These are phyloP conservation scores for Patella caerulea DNA, from an alignment of 2,888 invertebrate genomes.

Conservation along the genomic window DNA sequence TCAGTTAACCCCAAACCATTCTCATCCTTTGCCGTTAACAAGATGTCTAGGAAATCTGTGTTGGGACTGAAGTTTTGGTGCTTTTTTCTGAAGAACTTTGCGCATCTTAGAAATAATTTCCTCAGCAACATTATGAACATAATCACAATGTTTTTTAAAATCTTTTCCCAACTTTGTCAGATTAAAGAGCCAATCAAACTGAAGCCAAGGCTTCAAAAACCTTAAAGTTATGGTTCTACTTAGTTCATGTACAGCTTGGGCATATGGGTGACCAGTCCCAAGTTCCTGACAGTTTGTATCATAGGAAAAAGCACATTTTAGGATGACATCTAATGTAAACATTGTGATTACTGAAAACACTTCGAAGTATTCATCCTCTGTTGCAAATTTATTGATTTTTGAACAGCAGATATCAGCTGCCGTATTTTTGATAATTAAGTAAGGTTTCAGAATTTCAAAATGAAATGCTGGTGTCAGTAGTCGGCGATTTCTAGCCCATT, in stretches of 20 bases:
- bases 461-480: constrained; percentile 53
- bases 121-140: background rate
- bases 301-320: constrained; percentile 59
- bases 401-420: constrained; percentile 38
- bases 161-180: background rate
- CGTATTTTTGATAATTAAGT: constrained; percentile 41
- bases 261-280: constrained; percentile 33
- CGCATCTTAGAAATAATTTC: background rate
- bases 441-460: constrained; percentile 47
- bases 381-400: constrained; percentile 38
- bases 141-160: background rate
- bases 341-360: constrained; percentile 41
- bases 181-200: background rate
- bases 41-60: background rate
- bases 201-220: background rate
- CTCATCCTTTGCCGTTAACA: background rate
- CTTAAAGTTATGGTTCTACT: background rate
- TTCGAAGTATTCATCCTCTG: constrained; percentile 42
- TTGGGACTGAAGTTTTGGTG: background rate
- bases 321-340: constrained; percentile 52
- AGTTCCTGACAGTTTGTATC: constrained; percentile 44
- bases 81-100: background rate
- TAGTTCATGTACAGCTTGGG: background rate
- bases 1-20: background rate
- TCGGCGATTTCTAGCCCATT: constrained; percentile 47